Percentiles rank a stretch among this genome's conserved stretches.
phyloP scores from a whole-genome alignment of 2,797 vertebrate species.

The Glossophaga mutica region DNA sequence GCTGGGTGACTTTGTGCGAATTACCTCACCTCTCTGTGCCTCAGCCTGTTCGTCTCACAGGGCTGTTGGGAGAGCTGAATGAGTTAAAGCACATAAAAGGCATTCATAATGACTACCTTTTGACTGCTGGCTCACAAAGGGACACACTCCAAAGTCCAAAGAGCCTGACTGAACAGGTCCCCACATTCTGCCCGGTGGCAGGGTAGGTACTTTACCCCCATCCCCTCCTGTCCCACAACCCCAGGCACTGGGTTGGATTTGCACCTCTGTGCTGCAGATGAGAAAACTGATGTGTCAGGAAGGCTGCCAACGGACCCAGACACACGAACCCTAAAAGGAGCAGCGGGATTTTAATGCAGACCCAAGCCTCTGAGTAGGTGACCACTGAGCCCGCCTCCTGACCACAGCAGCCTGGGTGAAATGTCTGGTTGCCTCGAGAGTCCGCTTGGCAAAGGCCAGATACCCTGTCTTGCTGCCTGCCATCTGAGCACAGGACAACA shows the following conservation, averaged over 20 bases:
- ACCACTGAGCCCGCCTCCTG: neutral
- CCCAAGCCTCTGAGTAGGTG: rapidly evolving
- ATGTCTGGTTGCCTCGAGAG: neutral
- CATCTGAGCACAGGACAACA: neutral
- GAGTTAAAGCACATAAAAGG: neutral
- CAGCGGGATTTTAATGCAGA: rapidly evolving
- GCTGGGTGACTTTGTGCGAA: neutral
- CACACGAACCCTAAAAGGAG: rapidly evolving
- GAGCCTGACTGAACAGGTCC: neutral
- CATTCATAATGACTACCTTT: neutral
- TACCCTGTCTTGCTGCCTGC: neutral
- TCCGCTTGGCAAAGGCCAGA: neutral
- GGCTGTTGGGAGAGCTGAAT: neutral
- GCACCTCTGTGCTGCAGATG: neutral
- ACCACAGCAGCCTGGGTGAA: neutral
- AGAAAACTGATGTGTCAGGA: neutral
- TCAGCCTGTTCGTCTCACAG: neutral
- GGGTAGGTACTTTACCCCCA: rapidly evolving
- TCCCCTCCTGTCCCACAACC: neutral
- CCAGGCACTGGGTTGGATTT: neutral
- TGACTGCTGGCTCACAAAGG: neutral
- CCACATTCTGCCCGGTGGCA: neutral
- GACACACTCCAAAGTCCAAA: rapidly evolving
- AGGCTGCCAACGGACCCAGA: neutral
- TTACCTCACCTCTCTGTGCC: neutral